Conservation (phyloP, 2,888 invertebrate species). For the Calephelis perditalis region DNA sequence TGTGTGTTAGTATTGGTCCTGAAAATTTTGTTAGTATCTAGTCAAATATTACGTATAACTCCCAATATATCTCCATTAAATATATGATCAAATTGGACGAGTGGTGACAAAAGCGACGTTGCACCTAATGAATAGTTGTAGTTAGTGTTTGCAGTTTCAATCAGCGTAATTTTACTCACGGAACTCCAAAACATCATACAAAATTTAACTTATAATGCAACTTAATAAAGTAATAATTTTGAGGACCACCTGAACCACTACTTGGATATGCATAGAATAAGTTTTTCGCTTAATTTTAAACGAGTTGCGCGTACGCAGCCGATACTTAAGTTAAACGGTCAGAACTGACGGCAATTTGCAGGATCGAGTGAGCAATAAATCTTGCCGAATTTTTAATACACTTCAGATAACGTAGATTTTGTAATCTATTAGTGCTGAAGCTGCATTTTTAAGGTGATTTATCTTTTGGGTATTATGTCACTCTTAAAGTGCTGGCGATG, state of each 20-base stretch:
- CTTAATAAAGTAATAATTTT: not conserved
- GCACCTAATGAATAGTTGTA: too few relatives aligned
- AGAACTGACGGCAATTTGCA: conserved; percentile 70
- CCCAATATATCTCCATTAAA: too few relatives aligned
- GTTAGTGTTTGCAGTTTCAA: too few relatives aligned
- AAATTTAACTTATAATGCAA: not conserved
- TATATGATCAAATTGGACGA: too few relatives aligned
- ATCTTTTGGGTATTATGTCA: not conserved
- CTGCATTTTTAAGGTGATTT: conserved; percentile 20
- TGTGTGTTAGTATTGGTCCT: too few relatives aligned
- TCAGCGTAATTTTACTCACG: too few relatives aligned
- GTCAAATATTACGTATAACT: too few relatives aligned
- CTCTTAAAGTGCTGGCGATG: too few relatives aligned
- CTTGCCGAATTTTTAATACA: conserved; percentile 73
- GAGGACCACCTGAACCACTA: conserved; percentile 2
- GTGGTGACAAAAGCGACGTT: too few relatives aligned
- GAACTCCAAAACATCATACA: too few relatives aligned
- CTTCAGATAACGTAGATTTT: conserved; percentile 46
- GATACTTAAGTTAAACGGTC: conserved; percentile 73
- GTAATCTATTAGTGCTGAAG: conserved; percentile 59
- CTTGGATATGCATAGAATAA: conserved; percentile 18
- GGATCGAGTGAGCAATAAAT: conserved; percentile 75
- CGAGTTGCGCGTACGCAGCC: conserved; percentile 55
- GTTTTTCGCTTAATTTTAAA: conserved; percentile 33
- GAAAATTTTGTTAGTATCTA: too few relatives aligned